These are phyloP conservation scores for Pogona vitticeps DNA, from an alignment of 2,113 vertebrate species.

Conservation along the genomic window DNA sequence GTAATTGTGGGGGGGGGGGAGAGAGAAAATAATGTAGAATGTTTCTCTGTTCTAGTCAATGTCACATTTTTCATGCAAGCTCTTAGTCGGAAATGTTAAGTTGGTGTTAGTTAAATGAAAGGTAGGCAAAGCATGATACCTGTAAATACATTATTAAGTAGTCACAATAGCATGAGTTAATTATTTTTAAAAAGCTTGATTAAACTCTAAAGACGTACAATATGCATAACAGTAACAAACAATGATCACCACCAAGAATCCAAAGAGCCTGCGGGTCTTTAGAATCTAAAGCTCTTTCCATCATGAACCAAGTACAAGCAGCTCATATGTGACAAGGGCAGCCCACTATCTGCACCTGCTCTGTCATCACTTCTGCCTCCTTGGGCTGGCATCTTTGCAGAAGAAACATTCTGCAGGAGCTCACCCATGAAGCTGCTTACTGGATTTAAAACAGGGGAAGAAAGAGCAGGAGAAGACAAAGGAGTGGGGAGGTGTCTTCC, in stretches of 20 bases:
- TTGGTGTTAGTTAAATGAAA: not conserved
- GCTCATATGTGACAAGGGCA: too few relatives aligned
- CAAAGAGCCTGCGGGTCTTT: not conserved
- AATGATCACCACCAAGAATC: not conserved
- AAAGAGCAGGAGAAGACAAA: too few relatives aligned
- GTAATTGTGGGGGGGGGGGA: not conserved
- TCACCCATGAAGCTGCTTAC: too few relatives aligned
- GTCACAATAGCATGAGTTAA: not conserved
- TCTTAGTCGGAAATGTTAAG: not conserved
- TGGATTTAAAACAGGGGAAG: too few relatives aligned
- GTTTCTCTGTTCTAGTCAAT: not conserved
- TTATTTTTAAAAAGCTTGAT: not conserved
- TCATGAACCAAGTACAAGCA: too few relatives aligned
- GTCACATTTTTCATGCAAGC: not conserved
- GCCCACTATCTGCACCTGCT: too few relatives aligned
- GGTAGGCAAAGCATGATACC: not conserved
- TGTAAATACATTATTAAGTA: not conserved
- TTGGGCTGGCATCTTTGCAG: too few relatives aligned
- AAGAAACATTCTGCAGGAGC: too few relatives aligned
- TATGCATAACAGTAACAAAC: not conserved
- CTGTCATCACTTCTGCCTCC: too few relatives aligned
- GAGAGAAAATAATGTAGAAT: not conserved
- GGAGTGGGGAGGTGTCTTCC: too few relatives aligned
- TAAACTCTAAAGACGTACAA: not conserved
- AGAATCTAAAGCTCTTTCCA: not conserved